phyloP scores from a whole-genome alignment of 1,140 invertebrate species.

The Polypedilum pembai region DNA sequence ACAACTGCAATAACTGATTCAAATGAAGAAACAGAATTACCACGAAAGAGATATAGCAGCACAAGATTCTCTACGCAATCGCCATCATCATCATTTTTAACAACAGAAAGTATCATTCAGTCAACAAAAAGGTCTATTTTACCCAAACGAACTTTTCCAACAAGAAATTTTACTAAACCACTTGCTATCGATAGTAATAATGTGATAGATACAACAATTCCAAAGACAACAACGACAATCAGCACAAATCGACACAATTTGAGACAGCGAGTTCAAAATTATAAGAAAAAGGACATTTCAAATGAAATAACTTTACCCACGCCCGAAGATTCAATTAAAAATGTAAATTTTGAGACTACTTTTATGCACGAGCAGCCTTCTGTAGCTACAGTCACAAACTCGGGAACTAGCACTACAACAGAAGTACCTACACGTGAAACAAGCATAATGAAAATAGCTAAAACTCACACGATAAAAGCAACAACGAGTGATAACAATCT shows the following conservation, averaged over 20 bases:
- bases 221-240: background rate
- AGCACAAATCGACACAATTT: constrained; percentile 12
- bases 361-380: background rate
- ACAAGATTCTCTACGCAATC: background rate
- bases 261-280: background rate
- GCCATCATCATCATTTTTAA: background rate
- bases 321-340: background rate
- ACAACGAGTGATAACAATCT: constrained; percentile 35
- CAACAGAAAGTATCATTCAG: background rate
- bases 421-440: constrained; percentile 37
- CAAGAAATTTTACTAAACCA: background rate
- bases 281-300: background rate
- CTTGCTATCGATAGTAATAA: background rate
- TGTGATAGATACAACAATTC: background rate
- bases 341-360: background rate
- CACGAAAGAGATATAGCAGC: background rate
- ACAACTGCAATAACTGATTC: background rate
- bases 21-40: background rate
- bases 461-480: constrained; percentile 39
- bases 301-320: background rate
- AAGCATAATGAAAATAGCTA: constrained; percentile 49
- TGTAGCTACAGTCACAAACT: background rate
- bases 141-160: background rate
- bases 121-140: background rate
- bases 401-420: background rate